phyloP scores from a whole-genome alignment of 2,113 vertebrate species.

The Mesembrinibis cayennensis region DNA sequence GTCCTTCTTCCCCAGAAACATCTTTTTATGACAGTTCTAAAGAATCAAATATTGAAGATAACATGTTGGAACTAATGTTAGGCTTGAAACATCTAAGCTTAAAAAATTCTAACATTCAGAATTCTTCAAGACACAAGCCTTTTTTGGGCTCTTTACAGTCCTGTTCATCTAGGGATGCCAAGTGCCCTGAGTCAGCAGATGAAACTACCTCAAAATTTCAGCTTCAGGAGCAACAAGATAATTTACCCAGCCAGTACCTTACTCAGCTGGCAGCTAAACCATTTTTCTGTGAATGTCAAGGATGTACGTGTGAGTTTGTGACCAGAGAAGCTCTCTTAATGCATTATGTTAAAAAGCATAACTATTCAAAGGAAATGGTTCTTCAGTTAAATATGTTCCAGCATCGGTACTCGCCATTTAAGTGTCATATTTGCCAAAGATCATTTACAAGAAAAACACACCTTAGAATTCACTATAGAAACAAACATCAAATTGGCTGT shows the following conservation, averaged over 20 bases:
- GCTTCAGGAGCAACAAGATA: conserved; percentile 66
- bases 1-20: conserved; percentile 71
- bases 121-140: conserved; percentile 64
- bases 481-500: conserved; percentile 82
- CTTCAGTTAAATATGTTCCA: conserved; percentile 85
- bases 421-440: conserved; percentile 92
- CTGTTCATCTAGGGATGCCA: conserved; percentile 75
- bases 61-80: conserved; percentile 85
- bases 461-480: conserved; percentile 87
- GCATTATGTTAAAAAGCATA: conserved; percentile 90
- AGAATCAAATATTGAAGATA: conserved; percentile 74
- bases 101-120: conserved; percentile 74
- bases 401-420: conserved; percentile 87
- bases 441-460: conserved; percentile 87
- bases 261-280: conserved; percentile 86
- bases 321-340: conserved; percentile 87
- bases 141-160: conserved; percentile 69
- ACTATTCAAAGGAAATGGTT: conserved; percentile 83
- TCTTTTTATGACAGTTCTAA: conserved; percentile 67
- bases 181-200: conserved; percentile 65
- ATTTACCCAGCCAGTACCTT: conserved; percentile 75
- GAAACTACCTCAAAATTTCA: conserved; percentile 71
- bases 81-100: conserved; percentile 89
- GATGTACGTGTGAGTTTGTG: conserved; percentile 87
- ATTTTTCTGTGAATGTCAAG: conserved; percentile 85